These are phyloP conservation scores for Galago senegalensis DNA, from an alignment of 2,797 vertebrate species.

Conservation along the genomic window DNA sequence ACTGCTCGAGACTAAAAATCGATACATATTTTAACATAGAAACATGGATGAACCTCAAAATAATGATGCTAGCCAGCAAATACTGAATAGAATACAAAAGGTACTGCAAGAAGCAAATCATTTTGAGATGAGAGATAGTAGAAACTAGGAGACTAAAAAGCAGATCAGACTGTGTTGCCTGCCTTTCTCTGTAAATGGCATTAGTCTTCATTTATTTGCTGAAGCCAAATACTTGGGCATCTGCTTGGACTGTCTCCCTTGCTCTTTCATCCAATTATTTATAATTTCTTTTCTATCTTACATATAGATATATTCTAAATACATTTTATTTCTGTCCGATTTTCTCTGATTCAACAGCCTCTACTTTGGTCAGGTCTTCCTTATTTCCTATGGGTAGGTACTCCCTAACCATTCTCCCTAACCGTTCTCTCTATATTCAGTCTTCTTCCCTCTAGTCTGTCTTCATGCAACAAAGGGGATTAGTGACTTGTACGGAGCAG, in stretches of 20 bases:
- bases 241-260: neutral
- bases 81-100: neutral
- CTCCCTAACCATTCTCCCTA: neutral
- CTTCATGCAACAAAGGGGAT: neutral
- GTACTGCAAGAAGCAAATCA: neutral
- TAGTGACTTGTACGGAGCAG: neutral
- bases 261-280: neutral
- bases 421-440: neutral
- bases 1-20: neutral
- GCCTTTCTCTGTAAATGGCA: neutral
- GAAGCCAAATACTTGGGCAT: neutral
- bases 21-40: neutral
- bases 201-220: neutral
- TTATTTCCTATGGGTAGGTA: neutral
- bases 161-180: neutral
- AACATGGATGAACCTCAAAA: neutral
- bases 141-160: neutral
- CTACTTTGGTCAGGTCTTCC: neutral
- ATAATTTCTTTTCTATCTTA: neutral
- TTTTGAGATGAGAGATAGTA: neutral
- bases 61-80: neutral
- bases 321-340: neutral
- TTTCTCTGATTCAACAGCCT: neutral
- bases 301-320: neutral
- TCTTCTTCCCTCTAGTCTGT: neutral